Base-by-base conservation (phyloP, 2,113 vertebrate genomes). In the Pseudopipra pipra region DNA sequence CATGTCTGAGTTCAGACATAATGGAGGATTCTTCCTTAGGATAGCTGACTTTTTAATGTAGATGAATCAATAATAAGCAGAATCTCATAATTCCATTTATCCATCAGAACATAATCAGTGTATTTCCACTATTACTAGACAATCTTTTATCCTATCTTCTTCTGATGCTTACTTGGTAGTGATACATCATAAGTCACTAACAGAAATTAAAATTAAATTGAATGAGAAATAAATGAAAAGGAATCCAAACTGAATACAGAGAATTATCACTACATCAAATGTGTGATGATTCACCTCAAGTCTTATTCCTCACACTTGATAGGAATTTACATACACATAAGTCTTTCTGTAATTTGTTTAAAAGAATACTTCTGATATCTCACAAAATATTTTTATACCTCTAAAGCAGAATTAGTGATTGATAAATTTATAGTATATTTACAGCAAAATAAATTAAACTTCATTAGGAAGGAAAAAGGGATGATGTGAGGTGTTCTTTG, bases 401-500 rank as follows among this genome's bases (percentile, higher is more conserved):
- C 14, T 8, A 39, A n/a, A 47, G n/a, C 15, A 75, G 30, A 59
- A 72, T 20, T 51, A 23, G 1, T 51, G 23, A 44, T 24, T 66
- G 17, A 13, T 61, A 6, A 55, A 66, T 66, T 39, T 47, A 37
- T 21, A 11, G 2, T 28, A 35, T 43, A 65, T 63, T 87, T 58
- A 16, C 3, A 74, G 30, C 23, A 2, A 78, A 74, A 78, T 33
- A 59, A 56, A 43, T 39, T 47, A 56, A 21, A 31, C 15, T 59
- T 63, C 6, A 51, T 33, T 30, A 68, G 12, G 33, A 83, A 79
- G 6, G 24, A 63, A 85, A 49, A 54, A 37, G 2, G 8, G 2
- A 5, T 0, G 3, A 30, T 44, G 9, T 0, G 0, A 67, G 9
- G 2, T 33, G 5, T 21, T 71, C 12, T 67, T 62, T 31, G 6